Evolutionary conservation across 2,797 vertebrate genomes (phyloP).

Genomic region (Acropternis orthonyx): DNA sequence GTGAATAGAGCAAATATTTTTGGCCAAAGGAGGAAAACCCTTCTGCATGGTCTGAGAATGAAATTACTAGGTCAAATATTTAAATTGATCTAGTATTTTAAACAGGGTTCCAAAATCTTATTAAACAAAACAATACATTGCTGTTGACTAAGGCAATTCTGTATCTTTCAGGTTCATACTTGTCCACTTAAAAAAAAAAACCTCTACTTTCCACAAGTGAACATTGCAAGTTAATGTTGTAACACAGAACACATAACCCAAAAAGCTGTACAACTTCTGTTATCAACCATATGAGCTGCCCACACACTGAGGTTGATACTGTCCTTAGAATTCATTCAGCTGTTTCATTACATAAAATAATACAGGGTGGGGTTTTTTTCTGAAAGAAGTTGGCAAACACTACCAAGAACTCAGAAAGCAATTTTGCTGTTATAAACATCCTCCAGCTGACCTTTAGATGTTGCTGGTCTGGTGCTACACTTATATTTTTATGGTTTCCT

Average conservation of each 20-base stretch:
- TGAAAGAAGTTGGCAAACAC: not conserved
- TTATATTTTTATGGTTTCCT: not conserved
- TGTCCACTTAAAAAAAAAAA: not conserved
- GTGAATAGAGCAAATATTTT: not conserved
- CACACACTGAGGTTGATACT: not conserved
- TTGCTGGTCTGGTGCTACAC: not conserved
- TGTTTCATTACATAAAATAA: not conserved
- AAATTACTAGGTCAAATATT: not conserved
- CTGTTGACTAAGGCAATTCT: not conserved
- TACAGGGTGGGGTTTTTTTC: not conserved
- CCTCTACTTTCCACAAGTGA: not conserved
- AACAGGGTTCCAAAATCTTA: not conserved
- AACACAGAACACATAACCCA: not conserved
- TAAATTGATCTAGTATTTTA: not conserved
- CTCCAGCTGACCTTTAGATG: not conserved
- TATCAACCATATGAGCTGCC: not conserved
- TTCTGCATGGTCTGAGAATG: not conserved
- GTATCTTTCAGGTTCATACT: not conserved
- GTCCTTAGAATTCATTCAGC: not conserved
- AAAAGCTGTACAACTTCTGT: not conserved
- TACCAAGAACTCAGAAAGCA: not conserved
- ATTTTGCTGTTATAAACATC: not conserved
- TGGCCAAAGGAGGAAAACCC: not conserved
- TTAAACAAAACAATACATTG: not conserved
- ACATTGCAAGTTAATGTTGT: not conserved